phyloP scores from a whole-genome alignment of 2,113 vertebrate genomes.

The Gymnocephalus cernua region DNA sequence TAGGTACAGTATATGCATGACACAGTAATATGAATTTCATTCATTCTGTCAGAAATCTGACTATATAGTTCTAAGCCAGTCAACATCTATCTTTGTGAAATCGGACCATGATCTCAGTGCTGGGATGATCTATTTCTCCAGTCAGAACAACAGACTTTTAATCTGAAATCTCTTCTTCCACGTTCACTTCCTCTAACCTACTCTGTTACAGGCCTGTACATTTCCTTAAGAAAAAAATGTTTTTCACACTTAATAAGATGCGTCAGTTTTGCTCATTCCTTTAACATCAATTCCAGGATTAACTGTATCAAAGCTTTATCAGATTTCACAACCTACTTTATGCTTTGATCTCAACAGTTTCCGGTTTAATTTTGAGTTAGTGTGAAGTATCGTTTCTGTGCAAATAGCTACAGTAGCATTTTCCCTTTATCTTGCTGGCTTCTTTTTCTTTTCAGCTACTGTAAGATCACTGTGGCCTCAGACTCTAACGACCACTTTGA shows the following conservation, averaged over 20 bases:
- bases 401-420: neutral
- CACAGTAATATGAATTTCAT: neutral
- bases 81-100: neutral
- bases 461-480: neutral
- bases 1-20: neutral
- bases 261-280: neutral
- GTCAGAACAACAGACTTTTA: neutral
- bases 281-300: neutral
- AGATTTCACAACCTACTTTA: neutral
- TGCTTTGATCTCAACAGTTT: neutral
- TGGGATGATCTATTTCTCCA: neutral
- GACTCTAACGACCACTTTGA: neutral
- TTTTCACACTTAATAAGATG: neutral
- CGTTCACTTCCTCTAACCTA: neutral
- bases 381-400: conserved; percentile 20
- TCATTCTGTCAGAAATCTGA: neutral
- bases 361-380: neutral
- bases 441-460: neutral
- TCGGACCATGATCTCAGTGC: neutral
- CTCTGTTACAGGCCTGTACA: neutral
- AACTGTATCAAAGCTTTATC: neutral
- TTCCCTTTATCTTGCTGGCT: neutral
- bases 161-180: neutral
- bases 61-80: neutral
- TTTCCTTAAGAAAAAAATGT: neutral